Evolutionary conservation across 2,888 invertebrate genomes (phyloP).

Genomic region (Dorcus hopei): DNA sequence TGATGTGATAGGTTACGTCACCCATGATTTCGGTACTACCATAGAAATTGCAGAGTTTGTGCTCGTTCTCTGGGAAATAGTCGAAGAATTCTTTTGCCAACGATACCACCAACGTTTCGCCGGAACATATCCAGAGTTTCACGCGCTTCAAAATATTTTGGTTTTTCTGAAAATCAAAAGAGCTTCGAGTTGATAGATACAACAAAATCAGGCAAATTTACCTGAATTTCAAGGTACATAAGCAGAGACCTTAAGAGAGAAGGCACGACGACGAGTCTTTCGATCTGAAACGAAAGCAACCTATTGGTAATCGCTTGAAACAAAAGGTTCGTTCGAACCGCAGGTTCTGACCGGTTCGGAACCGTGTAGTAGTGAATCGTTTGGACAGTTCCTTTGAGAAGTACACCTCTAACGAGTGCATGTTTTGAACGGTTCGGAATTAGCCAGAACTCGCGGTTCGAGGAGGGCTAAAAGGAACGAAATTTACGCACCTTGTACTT

Average conservation of each 20-base stretch:
- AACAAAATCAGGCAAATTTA: slow-evolving; percentile 22
- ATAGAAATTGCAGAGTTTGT: slow-evolving; percentile 80
- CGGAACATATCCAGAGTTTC: slow-evolving; percentile 83
- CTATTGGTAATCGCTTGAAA: background rate
- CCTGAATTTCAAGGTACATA: slow-evolving; percentile 66
- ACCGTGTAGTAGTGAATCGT: too few species aligned
- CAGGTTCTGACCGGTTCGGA: too few species aligned
- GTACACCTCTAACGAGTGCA: too few species aligned
- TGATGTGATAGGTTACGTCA: slow-evolving; percentile 77
- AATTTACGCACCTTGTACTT: slow-evolving; percentile 68
- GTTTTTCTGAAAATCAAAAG: slow-evolving; percentile 44
- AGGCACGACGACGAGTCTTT: slow-evolving; percentile 81
- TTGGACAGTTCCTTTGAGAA: too few species aligned
- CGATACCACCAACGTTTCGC: slow-evolving; percentile 72
- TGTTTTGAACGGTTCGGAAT: too few species aligned
- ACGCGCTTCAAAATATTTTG: slow-evolving; percentile 56
- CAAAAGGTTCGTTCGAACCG: too few species aligned
- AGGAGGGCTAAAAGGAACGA: too few species aligned
- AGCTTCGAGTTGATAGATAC: too few species aligned
- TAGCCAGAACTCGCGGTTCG: too few species aligned
- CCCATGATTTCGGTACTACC: slow-evolving; percentile 92
- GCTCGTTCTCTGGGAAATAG: slow-evolving; percentile 63
- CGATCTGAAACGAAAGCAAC: slow-evolving; percentile 46
- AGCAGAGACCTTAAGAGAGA: slow-evolving; percentile 76
- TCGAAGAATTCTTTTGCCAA: slow-evolving; percentile 74